These are phyloP conservation scores for Danio jaintianensis DNA, from an alignment of 2,797 vertebrate species.

Conservation along the genomic window DNA sequence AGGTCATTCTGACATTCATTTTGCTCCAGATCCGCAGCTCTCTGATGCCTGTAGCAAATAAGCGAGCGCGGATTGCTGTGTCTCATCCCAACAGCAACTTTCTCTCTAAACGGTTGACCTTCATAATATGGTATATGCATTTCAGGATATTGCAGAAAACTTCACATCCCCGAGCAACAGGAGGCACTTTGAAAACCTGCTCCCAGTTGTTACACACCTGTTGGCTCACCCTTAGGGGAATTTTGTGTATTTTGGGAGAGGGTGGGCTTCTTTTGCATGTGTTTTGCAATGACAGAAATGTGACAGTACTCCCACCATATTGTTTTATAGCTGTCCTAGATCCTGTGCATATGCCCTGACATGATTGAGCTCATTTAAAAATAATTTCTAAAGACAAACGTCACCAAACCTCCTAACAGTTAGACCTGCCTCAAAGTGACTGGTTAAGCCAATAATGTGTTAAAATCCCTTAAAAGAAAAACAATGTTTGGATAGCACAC, in stretches of 20 bases:
- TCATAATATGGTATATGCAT: conserved; percentile 60
- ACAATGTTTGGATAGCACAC: background rate
- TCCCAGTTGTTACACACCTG: conserved; percentile 65
- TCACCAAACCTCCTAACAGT: background rate
- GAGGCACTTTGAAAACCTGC: conserved; percentile 69
- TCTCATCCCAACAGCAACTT: conserved; percentile 61
- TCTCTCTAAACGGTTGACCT: conserved; percentile 53
- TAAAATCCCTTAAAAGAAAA: background rate
- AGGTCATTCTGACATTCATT: conserved; percentile 76
- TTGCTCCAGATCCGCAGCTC: conserved; percentile 70
- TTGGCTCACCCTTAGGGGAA: conserved; percentile 41
- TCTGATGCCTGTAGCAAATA: conserved; percentile 71
- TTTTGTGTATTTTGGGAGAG: conserved; percentile 38
- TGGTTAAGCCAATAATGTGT: background rate
- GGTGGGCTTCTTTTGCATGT: conserved; percentile 28
- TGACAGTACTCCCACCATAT: background rate
- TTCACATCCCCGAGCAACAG: conserved; percentile 59
- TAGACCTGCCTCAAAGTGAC: too few relatives aligned
- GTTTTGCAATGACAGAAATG: conserved; percentile 18
- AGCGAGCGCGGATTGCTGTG: conserved; percentile 56
- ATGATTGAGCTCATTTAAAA: conserved; percentile 8
- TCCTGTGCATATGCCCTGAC: background rate
- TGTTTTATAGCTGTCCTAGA: background rate
- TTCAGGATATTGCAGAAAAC: conserved; percentile 64
- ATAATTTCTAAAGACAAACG: background rate